These are phyloP conservation scores for Pantelozetes paolii DNA, from an alignment of 2,888 invertebrate species.

Conservation along the genomic window DNA sequence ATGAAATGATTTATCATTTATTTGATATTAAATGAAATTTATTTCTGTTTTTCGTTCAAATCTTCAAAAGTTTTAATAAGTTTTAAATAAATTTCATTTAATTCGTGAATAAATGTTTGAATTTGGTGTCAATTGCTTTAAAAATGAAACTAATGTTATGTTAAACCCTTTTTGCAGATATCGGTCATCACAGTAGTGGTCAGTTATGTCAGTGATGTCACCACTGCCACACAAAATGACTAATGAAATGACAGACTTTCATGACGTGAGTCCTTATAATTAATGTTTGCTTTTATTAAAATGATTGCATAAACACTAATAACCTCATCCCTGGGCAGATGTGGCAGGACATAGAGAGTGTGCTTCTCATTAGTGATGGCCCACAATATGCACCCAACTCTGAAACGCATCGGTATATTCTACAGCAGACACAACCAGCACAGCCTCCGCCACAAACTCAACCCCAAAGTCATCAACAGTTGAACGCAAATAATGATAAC, in stretches of 20 bases:
- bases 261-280: conserved; percentile 45
- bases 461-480: conserved; percentile 5
- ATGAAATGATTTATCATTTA: too few relatives aligned
- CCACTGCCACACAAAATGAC: conserved; percentile 38
- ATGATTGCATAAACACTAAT: neutral
- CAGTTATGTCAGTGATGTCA: conserved; percentile 3
- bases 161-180: too few relatives aligned
- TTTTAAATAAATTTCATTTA: too few relatives aligned
- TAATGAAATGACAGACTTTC: conserved; percentile 48
- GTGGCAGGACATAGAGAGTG: conserved; percentile 57
- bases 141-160: too few relatives aligned
- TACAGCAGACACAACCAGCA: neutral
- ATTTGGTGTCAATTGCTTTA: too few relatives aligned
- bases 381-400: neutral
- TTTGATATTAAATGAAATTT: too few relatives aligned
- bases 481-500: neutral
- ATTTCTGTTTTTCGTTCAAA: too few relatives aligned
- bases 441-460: neutral
- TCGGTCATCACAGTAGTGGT: too few relatives aligned
- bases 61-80: too few relatives aligned
- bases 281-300: neutral
- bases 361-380: conserved; percentile 52
- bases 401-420: conserved; percentile 7
- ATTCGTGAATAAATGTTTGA: too few relatives aligned
- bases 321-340: conserved; percentile 51